Evolutionary conservation across 2,113 vertebrate genomes (phyloP).

Genomic region (Falco punctatus): DNA sequence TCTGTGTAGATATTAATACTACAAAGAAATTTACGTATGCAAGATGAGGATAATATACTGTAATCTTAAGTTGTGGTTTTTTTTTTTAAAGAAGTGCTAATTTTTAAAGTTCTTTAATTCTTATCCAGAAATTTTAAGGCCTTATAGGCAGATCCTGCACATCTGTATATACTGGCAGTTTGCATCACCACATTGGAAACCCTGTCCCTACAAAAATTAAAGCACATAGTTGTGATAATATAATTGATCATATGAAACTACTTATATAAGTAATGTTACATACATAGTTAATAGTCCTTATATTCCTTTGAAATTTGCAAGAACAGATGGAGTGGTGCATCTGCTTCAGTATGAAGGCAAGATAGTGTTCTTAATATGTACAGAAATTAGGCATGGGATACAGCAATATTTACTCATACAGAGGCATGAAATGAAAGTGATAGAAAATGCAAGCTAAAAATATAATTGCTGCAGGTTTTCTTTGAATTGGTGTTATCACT

Average conservation of each 20-base stretch:
- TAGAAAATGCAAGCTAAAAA: not conserved
- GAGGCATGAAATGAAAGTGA: not conserved
- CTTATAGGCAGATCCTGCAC: not conserved
- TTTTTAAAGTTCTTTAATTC: not conserved
- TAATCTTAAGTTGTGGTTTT: not conserved
- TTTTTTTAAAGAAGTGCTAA: not conserved
- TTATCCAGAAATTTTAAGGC: not conserved
- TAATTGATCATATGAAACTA: not conserved
- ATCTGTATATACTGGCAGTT: not conserved
- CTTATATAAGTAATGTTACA: not conserved
- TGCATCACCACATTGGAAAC: not conserved
- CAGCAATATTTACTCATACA: not conserved
- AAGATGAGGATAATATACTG: not conserved
- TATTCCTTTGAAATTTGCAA: constrained; percentile 11
- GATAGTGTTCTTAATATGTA: not conserved
- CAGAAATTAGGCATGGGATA: not conserved
- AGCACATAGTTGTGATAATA: not conserved
- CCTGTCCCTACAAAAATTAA: not conserved
- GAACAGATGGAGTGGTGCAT: not conserved
- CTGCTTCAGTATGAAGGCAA: not conserved
- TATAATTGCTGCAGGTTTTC: not conserved
- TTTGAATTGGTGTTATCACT: not conserved
- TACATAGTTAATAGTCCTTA: not conserved
- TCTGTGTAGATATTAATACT: not conserved
- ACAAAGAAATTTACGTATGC: not conserved